Evolutionary conservation across 2,113 vertebrate species (phyloP).

Genomic region (Pseudopodoces humilis): DNA sequence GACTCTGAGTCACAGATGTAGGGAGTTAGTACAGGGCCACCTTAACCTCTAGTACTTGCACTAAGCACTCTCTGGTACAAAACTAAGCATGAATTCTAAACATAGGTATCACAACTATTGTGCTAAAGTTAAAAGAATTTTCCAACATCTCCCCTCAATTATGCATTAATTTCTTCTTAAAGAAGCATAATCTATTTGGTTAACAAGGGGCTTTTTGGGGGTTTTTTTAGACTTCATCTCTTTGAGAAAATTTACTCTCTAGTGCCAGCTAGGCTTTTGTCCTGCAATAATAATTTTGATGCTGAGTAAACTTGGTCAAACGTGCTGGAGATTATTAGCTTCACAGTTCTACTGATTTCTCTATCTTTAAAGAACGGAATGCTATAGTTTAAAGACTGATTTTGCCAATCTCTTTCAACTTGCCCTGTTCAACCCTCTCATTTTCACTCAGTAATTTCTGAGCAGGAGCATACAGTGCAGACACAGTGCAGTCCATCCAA

Average conservation of each 20-base stretch:
- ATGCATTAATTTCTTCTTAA: background rate
- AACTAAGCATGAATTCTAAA: background rate
- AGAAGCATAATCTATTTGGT: background rate
- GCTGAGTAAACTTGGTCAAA: background rate
- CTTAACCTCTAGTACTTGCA: background rate
- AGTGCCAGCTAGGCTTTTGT: background rate
- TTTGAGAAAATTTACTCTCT: background rate
- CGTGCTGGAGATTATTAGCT: background rate
- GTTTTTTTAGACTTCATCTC: background rate
- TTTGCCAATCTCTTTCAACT: background rate
- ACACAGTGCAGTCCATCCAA: background rate
- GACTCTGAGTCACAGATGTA: background rate
- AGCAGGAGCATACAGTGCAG: background rate
- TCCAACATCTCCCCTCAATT: background rate
- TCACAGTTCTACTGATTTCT: background rate
- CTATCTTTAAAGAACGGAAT: background rate
- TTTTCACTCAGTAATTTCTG: background rate
- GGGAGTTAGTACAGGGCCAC: background rate
- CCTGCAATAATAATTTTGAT: background rate
- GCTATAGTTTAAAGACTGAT: background rate
- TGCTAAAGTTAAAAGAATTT: background rate
- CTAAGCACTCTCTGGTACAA: no score
- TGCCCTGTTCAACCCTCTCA: accelerated
- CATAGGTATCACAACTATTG: background rate
- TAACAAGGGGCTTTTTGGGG: no score